phyloP scores from a whole-genome alignment of 1,140 invertebrate genomes.

The Acromyrmex echinatior region DNA sequence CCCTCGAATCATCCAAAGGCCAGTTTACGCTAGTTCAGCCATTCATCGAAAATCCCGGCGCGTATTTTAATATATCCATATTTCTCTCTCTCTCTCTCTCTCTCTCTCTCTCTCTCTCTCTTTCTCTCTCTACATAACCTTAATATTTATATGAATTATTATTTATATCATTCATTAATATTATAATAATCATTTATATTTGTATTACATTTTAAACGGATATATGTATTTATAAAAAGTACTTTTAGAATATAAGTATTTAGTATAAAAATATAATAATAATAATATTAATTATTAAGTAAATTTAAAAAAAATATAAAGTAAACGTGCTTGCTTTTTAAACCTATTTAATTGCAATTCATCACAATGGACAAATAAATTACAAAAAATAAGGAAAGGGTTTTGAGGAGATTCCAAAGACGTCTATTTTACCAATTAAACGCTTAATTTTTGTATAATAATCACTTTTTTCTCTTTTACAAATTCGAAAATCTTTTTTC shows the following conservation, averaged over 20 bases:
- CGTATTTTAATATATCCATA: slow-evolving; percentile 2
- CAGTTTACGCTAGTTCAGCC: slow-evolving; percentile 39
- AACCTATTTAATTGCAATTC: not conserved
- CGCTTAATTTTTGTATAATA: too few relatives aligned
- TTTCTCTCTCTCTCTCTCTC: not conserved
- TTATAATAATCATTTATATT: too few relatives aligned
- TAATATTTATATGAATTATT: not conserved
- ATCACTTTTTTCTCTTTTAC: too few relatives aligned
- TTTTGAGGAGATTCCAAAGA: too few relatives aligned
- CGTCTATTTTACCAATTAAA: too few relatives aligned
- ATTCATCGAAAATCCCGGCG: slow-evolving; percentile 21
- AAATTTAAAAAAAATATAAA: not conserved
- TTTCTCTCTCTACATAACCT: not conserved
- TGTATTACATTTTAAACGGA: not conserved
- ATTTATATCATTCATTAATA: too few relatives aligned
- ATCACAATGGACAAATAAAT: not conserved
- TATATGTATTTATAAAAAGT: not conserved
- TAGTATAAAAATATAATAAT: not conserved
- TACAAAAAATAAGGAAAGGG: not conserved
- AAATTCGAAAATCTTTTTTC: too few relatives aligned
- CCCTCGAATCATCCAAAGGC: slow-evolving; percentile 60
- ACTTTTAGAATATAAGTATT: not conserved
- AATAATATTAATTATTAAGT: not conserved
- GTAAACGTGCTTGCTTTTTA: not conserved
- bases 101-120: not conserved